Evolutionary conservation across 2,797 vertebrate genomes (phyloP), one percentile per base, ranked within the genome.

Genomic region (Triplophysa bombifrons): DNA sequence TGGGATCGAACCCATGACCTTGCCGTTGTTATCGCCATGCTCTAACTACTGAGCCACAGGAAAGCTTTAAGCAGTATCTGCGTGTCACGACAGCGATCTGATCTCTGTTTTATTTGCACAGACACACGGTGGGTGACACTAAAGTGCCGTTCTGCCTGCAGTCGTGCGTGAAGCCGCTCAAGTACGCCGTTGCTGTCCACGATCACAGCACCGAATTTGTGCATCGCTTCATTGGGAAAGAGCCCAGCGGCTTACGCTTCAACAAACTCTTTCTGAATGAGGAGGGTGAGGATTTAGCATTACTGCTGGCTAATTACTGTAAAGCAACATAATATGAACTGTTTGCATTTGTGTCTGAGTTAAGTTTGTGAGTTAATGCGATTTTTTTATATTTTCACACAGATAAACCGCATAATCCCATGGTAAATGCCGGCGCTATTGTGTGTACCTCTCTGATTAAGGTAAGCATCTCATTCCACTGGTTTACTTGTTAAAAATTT

Each of bases 391-490:
- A 2, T 55, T 55, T 17, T 7, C 17, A 9, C 86, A 73, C 91
- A 96, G 95, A 96, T 86, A 95, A 92, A 81, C 95, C 95, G 79
- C 95, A 96, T 85, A 96, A 96, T 85, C 95, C 95, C 80, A 96
- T 96, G 95, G 95, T 96, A 90, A 96, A 96, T 86, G 95, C 95
- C 87, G 95, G 95, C 76, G 95, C 95, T 82, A 96, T 96, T 84
- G 95, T 96, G 78, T 85, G 96, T 68, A 95, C 94, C 1, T 96
- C 95, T 76, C 91, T 96, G 84, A 96, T 96, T 87, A 96, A 96
- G 95, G 95, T 96, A 94, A 94, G 91, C 88, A 41, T 41, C 0
- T 41, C 14, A 61, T 63, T 27, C 25, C 56, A 25, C 6, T 38
- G 34, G 64, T 78, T 38, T 67, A 22, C 20, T 27, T 50, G 55